Conservation (phyloP, 1,140 invertebrate genomes). For the Agrilus planipennis region DNA sequence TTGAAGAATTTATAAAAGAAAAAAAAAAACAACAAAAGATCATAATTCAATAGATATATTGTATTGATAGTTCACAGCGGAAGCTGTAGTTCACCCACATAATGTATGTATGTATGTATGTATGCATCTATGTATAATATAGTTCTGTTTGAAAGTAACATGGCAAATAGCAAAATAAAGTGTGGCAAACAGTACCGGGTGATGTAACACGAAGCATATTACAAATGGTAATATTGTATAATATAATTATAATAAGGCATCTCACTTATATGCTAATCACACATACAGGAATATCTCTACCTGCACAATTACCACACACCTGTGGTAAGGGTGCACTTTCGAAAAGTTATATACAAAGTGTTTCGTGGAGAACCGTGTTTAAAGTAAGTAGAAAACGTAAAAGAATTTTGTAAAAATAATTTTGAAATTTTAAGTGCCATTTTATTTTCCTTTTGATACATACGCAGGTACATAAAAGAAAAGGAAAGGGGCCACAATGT, state of each 20-base stretch:
- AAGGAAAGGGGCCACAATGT: no score
- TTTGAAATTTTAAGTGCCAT: no score
- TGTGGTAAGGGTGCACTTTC: conserved; percentile 12
- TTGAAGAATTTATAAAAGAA: no score
- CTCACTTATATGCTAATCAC: conserved; percentile 15
- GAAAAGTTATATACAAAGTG: conserved; percentile 25
- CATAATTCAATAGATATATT: no score
- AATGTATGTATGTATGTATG: no score
- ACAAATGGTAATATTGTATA: no score
- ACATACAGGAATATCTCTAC: conserved; percentile 22
- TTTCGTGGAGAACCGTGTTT: conserved; percentile 26
- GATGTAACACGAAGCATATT: conserved; percentile 11
- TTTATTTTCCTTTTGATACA: no score
- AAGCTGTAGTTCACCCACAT: no score
- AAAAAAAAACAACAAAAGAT: no score
- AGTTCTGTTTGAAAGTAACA: conserved; percentile 21
- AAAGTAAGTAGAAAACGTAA: conserved; percentile 23
- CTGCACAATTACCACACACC: conserved; percentile 19
- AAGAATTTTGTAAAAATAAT: conserved; percentile 20
- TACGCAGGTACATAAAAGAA: no score
- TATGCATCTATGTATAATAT: no score
- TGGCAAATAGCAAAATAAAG: conserved; percentile 16
- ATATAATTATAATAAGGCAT: conserved; percentile 17
- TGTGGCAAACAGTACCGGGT: conserved; percentile 22
- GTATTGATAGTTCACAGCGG: no score